Evolutionary conservation across 1,140 invertebrate genomes (phyloP), one percentile per base, ranked within the genome.

Genomic region (Apis cerana): DNA sequence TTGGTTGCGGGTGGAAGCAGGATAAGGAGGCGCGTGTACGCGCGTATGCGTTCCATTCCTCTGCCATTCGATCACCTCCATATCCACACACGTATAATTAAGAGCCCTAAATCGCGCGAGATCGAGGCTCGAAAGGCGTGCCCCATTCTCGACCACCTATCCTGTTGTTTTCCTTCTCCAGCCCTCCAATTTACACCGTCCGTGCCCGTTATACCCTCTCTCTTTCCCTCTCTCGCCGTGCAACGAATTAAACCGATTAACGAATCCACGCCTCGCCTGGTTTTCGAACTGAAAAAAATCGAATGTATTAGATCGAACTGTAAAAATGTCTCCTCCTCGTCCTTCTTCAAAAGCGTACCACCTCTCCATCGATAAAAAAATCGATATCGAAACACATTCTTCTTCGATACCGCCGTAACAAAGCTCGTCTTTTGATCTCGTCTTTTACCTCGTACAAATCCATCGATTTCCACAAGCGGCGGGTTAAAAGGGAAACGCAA

Each of bases 31-130:
- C 85, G 76, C 71, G 54, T 50, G 59, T 48, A 58, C 64, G 76
- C 62, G 72, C 17, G 54, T 58, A 52, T 65, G 75, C 79, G 62
- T 69, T 67, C 72, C 79, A 87, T 89, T 90, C 89, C 84, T 83
- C 83, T 86, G 83, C 86, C 86, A 7, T 43, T 86, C 79, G 83
- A 85, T 85, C 70, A 80, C 80, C 82, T 84, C 86, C 84, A 83
- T 70, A 85, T 90, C 82, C 86, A 81, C 88, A 89, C 89, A 92
- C 90, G 84, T 92, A 90, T 92, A 92, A 92, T 92, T 92, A 90
- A 92, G 91, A 92, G 90, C 86, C 90, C 91, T 91, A 92, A 92
- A 92, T 92, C 91, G 90, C 89, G 90, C 85, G 89, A 91, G 89
- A 91, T 92, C 88, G 87, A 88, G 85, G 88, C 88, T 90, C 82